Conservation (phyloP, 1,140 invertebrate genomes). For the Rhysida immarginata region DNA sequence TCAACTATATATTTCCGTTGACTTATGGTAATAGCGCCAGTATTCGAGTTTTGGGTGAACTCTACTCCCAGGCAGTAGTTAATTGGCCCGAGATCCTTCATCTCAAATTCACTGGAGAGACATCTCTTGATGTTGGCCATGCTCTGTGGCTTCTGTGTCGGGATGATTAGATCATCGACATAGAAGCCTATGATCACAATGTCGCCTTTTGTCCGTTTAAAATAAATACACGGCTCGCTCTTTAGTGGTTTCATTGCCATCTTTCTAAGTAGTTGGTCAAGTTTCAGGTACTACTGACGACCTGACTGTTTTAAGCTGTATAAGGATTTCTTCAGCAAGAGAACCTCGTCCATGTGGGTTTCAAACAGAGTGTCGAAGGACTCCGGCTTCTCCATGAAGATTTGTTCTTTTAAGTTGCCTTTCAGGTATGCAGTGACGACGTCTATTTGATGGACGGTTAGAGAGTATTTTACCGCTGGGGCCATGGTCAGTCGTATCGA, state of each 20-base stretch:
- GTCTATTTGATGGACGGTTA: slow-evolving; percentile 23
- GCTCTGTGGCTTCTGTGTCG: background rate
- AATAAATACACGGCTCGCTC: slow-evolving; percentile 6
- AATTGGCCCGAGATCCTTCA: slow-evolving; percentile 13
- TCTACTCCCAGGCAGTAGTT: slow-evolving; percentile 5
- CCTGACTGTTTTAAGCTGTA: slow-evolving; percentile 25
- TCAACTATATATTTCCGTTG: slow-evolving; percentile 12
- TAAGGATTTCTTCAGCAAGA: slow-evolving; percentile 7
- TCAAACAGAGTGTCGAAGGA: slow-evolving; percentile 15
- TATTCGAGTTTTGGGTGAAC: background rate
- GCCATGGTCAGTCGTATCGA: slow-evolving; percentile 24
- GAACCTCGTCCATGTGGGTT: too few species aligned
- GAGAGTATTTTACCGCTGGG: slow-evolving; percentile 18
- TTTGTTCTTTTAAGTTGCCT: slow-evolving; percentile 25
- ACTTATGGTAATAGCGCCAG: slow-evolving; percentile 3
- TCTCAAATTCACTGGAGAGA: slow-evolving; percentile 9
- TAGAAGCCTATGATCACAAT: background rate
- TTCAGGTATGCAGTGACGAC: slow-evolving; percentile 26
- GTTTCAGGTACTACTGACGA: slow-evolving; percentile 4
- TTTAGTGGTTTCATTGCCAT: slow-evolving; percentile 1
- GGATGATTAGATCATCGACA: slow-evolving; percentile 8
- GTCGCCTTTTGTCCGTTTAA: background rate
- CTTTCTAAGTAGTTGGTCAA: slow-evolving; percentile 4
- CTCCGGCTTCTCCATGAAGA: slow-evolving; percentile 27
- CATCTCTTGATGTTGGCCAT: background rate